These are phyloP conservation scores for Oreochromis niloticus DNA, from an alignment of 2,113 vertebrate genomes.

Conservation along the genomic window DNA sequence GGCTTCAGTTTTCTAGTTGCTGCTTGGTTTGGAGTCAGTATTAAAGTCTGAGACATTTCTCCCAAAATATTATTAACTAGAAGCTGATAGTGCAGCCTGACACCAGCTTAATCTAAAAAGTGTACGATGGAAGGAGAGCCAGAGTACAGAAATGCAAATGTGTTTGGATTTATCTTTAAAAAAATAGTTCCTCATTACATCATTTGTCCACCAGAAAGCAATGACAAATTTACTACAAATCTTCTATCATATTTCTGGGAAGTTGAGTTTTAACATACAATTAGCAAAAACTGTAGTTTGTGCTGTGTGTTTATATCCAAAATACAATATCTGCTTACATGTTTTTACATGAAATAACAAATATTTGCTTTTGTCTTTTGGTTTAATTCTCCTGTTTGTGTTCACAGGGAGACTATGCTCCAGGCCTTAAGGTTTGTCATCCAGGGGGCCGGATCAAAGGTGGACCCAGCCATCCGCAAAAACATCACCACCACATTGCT, in stretches of 20 bases:
- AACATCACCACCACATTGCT: constrained; percentile 83
- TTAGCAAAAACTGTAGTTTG: not conserved
- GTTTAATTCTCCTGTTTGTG: not conserved
- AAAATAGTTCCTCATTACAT: not conserved
- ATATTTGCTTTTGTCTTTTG: not conserved
- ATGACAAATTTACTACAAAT: not conserved
- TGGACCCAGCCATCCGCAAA: constrained; percentile 87
- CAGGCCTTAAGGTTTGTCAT: constrained; percentile 94
- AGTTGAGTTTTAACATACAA: not conserved
- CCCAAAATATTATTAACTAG: not conserved
- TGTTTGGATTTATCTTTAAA: not conserved
- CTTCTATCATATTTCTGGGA: not conserved
- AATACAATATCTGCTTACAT: not conserved
- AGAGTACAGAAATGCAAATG: not conserved
- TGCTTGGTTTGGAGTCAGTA: not conserved
- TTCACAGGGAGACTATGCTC: constrained; percentile 90
- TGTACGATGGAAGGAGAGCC: not conserved
- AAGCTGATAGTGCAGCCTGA: not conserved
- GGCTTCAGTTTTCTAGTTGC: not conserved
- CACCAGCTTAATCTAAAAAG: not conserved
- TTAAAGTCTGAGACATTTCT: not conserved
- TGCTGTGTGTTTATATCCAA: not conserved
- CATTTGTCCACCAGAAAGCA: not conserved
- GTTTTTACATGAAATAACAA: not conserved
- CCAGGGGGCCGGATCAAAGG: constrained; percentile 91